These are phyloP conservation scores for Redunca redunca DNA, from an alignment of 2,113 vertebrate species.

Conservation along the genomic window DNA sequence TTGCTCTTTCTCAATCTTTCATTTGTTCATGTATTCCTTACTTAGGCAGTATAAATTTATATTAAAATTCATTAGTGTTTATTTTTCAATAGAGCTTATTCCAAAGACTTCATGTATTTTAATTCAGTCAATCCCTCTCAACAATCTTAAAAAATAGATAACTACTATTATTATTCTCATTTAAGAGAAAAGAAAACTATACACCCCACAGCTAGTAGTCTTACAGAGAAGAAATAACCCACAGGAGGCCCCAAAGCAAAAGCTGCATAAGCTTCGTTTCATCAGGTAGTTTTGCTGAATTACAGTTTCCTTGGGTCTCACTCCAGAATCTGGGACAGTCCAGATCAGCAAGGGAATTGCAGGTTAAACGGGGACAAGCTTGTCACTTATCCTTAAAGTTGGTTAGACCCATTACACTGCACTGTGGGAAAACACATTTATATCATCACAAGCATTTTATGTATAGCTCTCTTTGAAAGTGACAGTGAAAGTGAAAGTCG, in stretches of 20 bases:
- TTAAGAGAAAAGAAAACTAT: background rate
- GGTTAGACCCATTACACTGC: background rate
- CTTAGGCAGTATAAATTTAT: background rate
- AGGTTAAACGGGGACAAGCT: background rate
- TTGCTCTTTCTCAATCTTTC: background rate
- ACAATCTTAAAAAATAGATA: background rate
- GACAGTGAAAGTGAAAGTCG: background rate
- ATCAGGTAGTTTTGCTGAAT: background rate
- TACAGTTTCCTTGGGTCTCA: background rate
- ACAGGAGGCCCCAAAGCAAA: background rate
- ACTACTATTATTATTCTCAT: background rate
- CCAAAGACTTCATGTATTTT: background rate
- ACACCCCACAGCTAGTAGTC: background rate
- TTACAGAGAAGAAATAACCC: background rate
- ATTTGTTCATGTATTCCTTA: background rate
- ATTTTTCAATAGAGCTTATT: background rate
- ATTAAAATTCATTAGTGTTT: background rate
- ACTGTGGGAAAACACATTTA: background rate
- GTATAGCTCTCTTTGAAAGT: background rate
- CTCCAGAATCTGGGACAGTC: background rate
- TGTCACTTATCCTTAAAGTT: background rate
- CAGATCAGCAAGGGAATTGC: background rate
- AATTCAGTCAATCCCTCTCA: background rate
- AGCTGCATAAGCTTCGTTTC: background rate
- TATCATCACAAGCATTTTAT: background rate